These are phyloP conservation scores for Drosophila prolongata DNA, from an alignment of 2,888 invertebrate species.

Conservation along the genomic window DNA sequence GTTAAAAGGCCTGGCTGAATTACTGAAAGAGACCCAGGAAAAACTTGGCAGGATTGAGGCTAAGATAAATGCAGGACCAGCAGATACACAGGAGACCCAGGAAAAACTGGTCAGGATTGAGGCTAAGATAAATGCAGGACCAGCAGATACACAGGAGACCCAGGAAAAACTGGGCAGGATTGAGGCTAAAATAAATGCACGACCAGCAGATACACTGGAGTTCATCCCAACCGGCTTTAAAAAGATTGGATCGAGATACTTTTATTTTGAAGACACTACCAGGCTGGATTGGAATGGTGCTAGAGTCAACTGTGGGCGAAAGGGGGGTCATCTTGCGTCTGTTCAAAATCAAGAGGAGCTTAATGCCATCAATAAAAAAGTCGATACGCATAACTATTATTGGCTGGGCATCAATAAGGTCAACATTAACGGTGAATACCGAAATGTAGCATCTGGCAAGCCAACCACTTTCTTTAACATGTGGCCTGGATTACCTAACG, in stretches of 20 bases:
- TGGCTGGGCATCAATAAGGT: background rate
- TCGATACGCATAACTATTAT: background rate
- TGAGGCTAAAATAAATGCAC: background rate
- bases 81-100: background rate
- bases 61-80: background rate
- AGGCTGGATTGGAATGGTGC: background rate
- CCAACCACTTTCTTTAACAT: too few relatives aligned
- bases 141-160: background rate
- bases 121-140: background rate
- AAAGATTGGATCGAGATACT: constrained; percentile 26
- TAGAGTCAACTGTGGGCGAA: background rate
- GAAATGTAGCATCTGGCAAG: too few relatives aligned
- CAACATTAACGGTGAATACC: too few relatives aligned
- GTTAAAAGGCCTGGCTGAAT: background rate
- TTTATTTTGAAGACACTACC: background rate
- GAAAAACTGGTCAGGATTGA: background rate
- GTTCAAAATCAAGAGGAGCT: background rate
- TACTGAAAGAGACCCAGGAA: background rate
- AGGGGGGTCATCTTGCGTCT: background rate
- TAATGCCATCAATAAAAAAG: background rate
- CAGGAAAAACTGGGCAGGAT: background rate
- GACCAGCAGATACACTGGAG: background rate
- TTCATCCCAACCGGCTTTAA: background rate
- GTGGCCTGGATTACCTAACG: too few relatives aligned
- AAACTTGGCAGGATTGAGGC: background rate